Evolutionary conservation across 2,888 invertebrate genomes (phyloP).

Genomic region (Lysandra coridon): DNA sequence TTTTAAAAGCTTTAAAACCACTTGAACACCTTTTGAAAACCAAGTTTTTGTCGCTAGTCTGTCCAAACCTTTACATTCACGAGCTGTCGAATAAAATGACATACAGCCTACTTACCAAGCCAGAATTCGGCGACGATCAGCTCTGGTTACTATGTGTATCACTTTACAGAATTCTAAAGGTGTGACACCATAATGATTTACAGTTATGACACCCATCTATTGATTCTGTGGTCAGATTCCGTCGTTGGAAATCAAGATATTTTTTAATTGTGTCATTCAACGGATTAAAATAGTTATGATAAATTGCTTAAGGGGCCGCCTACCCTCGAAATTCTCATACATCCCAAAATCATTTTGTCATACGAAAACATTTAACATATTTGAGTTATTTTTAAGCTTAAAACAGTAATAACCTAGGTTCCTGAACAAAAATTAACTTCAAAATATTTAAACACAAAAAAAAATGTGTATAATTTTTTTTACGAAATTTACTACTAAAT

Average conservation of each 20-base stretch:
- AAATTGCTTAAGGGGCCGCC: neutral
- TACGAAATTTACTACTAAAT: too few species aligned
- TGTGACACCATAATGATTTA: slow-evolving; percentile 48
- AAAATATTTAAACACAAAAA: too few species aligned
- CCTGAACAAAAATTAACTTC: too few species aligned
- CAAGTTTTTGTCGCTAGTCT: neutral
- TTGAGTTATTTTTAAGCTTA: too few species aligned
- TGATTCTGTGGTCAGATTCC: slow-evolving; percentile 55
- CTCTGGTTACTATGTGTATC: slow-evolving; percentile 48
- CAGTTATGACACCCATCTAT: slow-evolving; percentile 51
- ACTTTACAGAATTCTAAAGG: slow-evolving; percentile 48
- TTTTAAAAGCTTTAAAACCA: too few species aligned
- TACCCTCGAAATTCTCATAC: too few species aligned
- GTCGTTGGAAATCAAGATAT: slow-evolving; percentile 44
- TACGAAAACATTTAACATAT: too few species aligned
- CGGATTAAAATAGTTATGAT: slow-evolving; percentile 24
- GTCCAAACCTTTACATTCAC: slow-evolving; percentile 32
- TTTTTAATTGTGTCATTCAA: slow-evolving; percentile 38
- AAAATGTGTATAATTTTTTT: too few species aligned
- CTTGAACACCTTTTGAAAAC: neutral
- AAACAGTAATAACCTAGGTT: too few species aligned
- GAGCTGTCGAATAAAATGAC: slow-evolving; percentile 37
- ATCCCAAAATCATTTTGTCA: too few species aligned
- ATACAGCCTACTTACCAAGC: slow-evolving; percentile 42
- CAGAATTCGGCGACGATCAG: slow-evolving; percentile 40